phyloP scores from a whole-genome alignment of 2,113 vertebrate species.

The Oreochromis niloticus region DNA sequence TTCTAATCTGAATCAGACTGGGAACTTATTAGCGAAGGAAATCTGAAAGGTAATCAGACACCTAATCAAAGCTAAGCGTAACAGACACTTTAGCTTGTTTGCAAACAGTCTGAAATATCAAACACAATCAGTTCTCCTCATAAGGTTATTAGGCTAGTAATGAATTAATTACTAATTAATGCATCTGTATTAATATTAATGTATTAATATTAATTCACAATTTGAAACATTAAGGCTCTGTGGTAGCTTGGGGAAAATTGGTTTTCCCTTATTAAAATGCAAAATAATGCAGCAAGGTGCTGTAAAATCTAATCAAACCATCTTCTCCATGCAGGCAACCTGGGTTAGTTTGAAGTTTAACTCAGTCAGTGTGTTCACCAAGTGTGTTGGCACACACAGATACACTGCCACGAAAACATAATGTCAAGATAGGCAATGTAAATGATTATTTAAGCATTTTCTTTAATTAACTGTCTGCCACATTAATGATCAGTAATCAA shows the following conservation, averaged over 20 bases:
- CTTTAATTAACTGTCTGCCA: neutral
- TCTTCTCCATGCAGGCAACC: neutral
- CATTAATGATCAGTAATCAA: conserved; percentile 12
- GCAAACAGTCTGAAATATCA: neutral
- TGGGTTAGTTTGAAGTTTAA: neutral
- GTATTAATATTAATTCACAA: conserved; percentile 26
- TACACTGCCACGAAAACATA: neutral
- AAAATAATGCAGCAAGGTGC: conserved; percentile 53
- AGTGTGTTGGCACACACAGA: neutral
- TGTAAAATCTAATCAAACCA: conserved; percentile 45
- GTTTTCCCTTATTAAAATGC: conserved; percentile 50
- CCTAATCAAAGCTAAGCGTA: neutral
- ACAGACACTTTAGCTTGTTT: conserved; percentile 9
- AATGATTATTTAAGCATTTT: neutral
- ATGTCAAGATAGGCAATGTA: neutral
- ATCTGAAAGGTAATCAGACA: neutral
- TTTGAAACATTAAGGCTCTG: conserved; percentile 4
- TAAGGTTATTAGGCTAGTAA: conserved; percentile 11
- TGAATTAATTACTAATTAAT: conserved; percentile 31
- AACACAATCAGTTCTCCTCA: neutral
- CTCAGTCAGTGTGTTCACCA: neutral
- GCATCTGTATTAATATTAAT: conserved; percentile 27
- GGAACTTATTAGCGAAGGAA: neutral
- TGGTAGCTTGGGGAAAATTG: conserved; percentile 13
- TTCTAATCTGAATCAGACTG: neutral